Evolutionary conservation across 2,888 invertebrate genomes (phyloP), one percentile per base, ranked within the genome.

Genomic region (Chloroclystis v-ata): DNA sequence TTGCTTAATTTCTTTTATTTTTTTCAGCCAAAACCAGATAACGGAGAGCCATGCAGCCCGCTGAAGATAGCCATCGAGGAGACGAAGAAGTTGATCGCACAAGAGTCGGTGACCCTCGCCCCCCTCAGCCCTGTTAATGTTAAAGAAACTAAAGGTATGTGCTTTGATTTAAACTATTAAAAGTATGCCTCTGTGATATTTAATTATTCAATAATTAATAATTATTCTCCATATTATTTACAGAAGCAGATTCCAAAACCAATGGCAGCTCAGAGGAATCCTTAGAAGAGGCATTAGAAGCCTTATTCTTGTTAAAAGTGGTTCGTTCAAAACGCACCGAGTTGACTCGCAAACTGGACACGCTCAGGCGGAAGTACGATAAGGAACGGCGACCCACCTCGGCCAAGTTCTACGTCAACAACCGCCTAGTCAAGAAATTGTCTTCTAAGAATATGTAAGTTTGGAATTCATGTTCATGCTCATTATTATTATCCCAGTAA

Each of bases 271-370:
- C 83, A 1, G 78, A 89, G 24, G 91, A 91, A 55, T 89, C 95
- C n/a, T 74, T 91, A 1, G 94, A 95, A 0, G 96, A 96, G 64
- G 89, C 94, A 0, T 76, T 97, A 37, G 95, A 95, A 11, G 91
- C 93, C 58, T 89, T 98, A 12, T 90, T 95, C 67, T 93, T 94
- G 4, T 91, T 93, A 70, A 97, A 97, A 78, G 72, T 91, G 30
- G 95, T 96, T 9, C 92, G 92, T 44, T 97, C 97, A 65, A 95
- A 96, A 69, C 91, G 93, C 32, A 69, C 91, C 0, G 97, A 97
- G 74, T 81, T 97, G 57, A 95, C 97, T 44, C 95, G 97, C 70
- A 97, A 97, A 70, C 76, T 98, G 45, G 96, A 97, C 62, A 89
- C 92, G 20, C 72, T 97, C 47, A 89, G 93, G 43, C 93, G 95